Base-by-base conservation (phyloP, 2,888 invertebrate genomes). In the Teinopalpus imperialis region DNA sequence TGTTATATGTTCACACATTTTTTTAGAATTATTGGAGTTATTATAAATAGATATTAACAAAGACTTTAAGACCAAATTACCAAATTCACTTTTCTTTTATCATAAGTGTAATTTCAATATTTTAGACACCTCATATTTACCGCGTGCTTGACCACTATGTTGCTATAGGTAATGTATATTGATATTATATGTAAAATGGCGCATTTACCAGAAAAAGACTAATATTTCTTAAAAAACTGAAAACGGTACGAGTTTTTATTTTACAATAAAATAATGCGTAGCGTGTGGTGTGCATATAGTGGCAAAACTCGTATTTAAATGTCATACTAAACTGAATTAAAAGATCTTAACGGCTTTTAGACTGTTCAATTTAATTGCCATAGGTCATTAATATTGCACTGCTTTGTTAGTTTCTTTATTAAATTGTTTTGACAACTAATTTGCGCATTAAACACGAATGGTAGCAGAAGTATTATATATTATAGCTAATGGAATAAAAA, bases 301-400 rank as follows among this genome's bases (percentile, higher is more conserved):
- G 6, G 34, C 34, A 23, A 36, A 47, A 47, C 46, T 41, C 9
- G 46, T 39, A 46, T 46, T 47, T 47, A 47, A 47, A 47, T 47
- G 46, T 47, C 46, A 47, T 41, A 42, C 30, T 23, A 41, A 29
- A 34, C 6, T 21, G 10, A 34, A 24, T 18, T 7, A 26, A 45
- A 35, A 30, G 9, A 16, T 8, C 3, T n/a, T 27, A 24, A 35
- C 18, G 20, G n/a, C 14, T 46, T 29, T n/a, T n/a, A n/a, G n/a
- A n/a, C n/a, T n/a, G n/a, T n/a, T n/a, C n/a, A n/a, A n/a, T n/a
- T n/a, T n/a, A n/a, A n/a, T n/a, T n/a, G n/a, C n/a, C n/a, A n/a
- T n/a, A n/a, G n/a, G n/a, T n/a, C n/a, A n/a, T n/a, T n/a, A n/a
- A n/a, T n/a, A n/a, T n/a, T n/a, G n/a, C n/a, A n/a, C n/a, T n/a